Evolutionary conservation across 2,113 vertebrate genomes (phyloP).

Genomic region (Leptobrachium leishanense): DNA sequence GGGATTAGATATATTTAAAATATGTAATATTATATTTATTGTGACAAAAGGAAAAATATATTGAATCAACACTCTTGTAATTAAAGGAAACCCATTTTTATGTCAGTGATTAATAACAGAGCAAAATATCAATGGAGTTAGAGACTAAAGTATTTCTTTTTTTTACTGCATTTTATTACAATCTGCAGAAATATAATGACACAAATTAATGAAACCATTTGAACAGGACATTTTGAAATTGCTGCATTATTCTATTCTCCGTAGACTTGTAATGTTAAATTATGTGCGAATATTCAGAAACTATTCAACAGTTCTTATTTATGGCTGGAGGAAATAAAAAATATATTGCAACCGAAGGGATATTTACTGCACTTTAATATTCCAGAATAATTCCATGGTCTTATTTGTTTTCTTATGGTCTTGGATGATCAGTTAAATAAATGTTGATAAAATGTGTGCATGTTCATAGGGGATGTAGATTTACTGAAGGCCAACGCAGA

Average conservation of each 20-base stretch:
- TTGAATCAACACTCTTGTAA: too few species aligned
- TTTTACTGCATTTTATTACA: constrained; percentile 49
- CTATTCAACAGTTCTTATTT: constrained; percentile 4
- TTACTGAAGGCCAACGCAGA: constrained; percentile 9
- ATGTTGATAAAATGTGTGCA: constrained; percentile 15
- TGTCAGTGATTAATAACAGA: constrained; percentile 55
- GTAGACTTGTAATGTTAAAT: background rate
- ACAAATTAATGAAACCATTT: constrained; percentile 3
- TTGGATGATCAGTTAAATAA: constrained; percentile 8
- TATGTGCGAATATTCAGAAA: constrained; percentile 17
- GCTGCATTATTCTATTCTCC: background rate
- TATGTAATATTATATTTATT: too few species aligned
- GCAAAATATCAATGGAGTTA: constrained; percentile 48
- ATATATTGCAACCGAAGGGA: background rate
- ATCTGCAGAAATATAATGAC: constrained; percentile 14
- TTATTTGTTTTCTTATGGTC: background rate
- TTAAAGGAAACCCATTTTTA: constrained; percentile 23
- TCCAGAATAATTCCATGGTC: background rate
- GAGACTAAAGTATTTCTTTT: constrained; percentile 53
- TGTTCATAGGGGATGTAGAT: constrained; percentile 6
- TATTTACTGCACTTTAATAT: constrained; percentile 10
- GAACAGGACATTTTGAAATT: constrained; percentile 14
- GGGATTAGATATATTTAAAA: too few species aligned
- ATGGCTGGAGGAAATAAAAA: background rate
- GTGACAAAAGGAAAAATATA: too few species aligned